Evolutionary conservation across 2,113 vertebrate species (phyloP).

Genomic region (Atherinomorus stipes): DNA sequence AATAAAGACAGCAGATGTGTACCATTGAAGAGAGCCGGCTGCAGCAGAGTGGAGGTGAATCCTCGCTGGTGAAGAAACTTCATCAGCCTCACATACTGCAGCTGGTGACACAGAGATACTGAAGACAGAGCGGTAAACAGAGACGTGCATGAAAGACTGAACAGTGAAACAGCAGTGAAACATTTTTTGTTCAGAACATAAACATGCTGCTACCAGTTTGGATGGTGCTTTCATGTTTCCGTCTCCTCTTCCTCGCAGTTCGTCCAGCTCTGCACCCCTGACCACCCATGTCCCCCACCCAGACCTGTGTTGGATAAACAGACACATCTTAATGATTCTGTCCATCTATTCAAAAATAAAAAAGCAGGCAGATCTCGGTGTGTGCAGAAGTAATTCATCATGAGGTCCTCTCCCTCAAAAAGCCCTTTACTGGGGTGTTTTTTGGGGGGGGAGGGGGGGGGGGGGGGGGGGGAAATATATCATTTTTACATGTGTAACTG

Average conservation of each 20-base stretch:
- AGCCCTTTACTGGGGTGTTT: too few relatives aligned
- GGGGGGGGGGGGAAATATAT: too few relatives aligned
- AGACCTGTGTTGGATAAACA: not conserved
- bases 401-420: too few relatives aligned
- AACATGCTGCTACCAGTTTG: conserved; percentile 56
- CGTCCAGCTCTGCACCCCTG: conserved; percentile 48
- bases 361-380: too few relatives aligned
- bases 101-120: conserved; percentile 86
- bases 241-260: conserved; percentile 70
- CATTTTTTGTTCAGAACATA: too few relatives aligned
- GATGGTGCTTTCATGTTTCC: conserved; percentile 18
- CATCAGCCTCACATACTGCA: conserved; percentile 85
- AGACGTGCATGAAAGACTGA: not conserved
- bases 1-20: not conserved
- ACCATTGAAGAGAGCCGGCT: conserved; percentile 88
- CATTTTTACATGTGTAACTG: too few relatives aligned
- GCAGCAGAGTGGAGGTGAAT: conserved; percentile 83
- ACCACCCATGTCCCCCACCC: conserved; percentile 41
- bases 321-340: not conserved
- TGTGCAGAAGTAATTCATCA: too few relatives aligned
- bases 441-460: too few relatives aligned
- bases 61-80: conserved; percentile 90
- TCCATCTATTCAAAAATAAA: too few relatives aligned
- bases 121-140: not conserved
- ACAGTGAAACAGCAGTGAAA: not conserved